Base-by-base conservation (phyloP, 2,113 vertebrate genomes). In the Phylloscopus trochilus region DNA sequence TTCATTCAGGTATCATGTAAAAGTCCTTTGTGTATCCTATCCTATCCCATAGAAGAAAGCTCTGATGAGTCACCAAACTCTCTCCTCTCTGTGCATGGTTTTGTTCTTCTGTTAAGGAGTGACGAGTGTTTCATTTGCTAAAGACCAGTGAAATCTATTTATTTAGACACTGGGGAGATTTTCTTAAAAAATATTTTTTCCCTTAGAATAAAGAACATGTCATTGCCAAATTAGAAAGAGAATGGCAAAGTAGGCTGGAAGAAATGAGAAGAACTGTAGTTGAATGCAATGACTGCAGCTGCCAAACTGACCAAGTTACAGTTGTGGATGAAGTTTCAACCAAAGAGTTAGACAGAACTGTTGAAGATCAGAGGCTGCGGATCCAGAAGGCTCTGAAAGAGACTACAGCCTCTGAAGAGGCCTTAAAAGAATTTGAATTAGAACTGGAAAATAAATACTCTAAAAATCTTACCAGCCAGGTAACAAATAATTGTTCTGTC, bases 381-480 rank as follows among this genome's bases (percentile, higher is more conserved):
- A 78, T 81, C 43, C 96, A 91, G 89, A 98, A 98, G 67, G 93
- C 97, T 69, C 96, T 98, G 67, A 96, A 95, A 62, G 97, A 96
- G 73, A 97, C 95, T 19, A 94, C 12, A 58, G 96, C 97, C 41
- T 94, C 98, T 84, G 97, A 96, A 72, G 97, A 98, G 83, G 96
- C 94, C 26, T 93, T 97, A 86, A 98, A 97, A 95, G 96, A 97
- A 56, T 66, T 92, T 6, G 97, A 98, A 96, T 93, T 95, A 74
- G 98, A 98, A 70, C 81, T 98, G 80, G 98, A 98, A 49, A 96
- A 97, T 85, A 98, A 98, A 88, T 97, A 98, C 90, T 92, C 60
- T 92, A 97, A 99, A 78, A 98, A 97, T 63, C 95, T 99, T 93
- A 85, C 98, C 67, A 97, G 96, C 75, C 98, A 99, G 99, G 99